Conservation (phyloP, 1,140 invertebrate species). For the Oncopodura yosiiana region DNA sequence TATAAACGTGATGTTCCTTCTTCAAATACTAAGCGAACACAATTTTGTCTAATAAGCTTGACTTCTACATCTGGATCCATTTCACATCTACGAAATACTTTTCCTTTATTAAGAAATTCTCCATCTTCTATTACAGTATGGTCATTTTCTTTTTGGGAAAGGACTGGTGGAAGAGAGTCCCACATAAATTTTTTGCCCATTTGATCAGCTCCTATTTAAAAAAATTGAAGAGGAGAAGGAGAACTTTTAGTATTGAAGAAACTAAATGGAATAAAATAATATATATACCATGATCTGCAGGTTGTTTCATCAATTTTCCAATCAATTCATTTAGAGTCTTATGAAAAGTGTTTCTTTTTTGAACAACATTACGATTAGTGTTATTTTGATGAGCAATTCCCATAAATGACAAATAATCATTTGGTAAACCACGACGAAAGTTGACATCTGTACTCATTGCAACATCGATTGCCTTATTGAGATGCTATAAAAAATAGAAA, state of each 20-base stretch:
- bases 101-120: slow-evolving; percentile 27
- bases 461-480: slow-evolving; percentile 55
- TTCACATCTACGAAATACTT: slow-evolving; percentile 25
- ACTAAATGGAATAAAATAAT: too few relatives aligned
- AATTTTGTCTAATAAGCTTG: slow-evolving; percentile 27
- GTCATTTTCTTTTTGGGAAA: slow-evolving; percentile 41
- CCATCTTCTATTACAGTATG: slow-evolving; percentile 20
- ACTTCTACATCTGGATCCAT: slow-evolving; percentile 28
- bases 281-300: slow-evolving; percentile 56
- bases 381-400: slow-evolving; percentile 55
- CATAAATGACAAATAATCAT: slow-evolving; percentile 61
- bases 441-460: slow-evolving; percentile 60
- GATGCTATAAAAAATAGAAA: slow-evolving; percentile 22
- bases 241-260: too few relatives aligned
- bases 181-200: slow-evolving; percentile 72
- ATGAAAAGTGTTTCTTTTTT: slow-evolving; percentile 47
- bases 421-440: slow-evolving; percentile 68
- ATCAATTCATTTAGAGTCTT: slow-evolving; percentile 53
- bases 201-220: slow-evolving; percentile 71
- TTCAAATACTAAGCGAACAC: slow-evolving; percentile 56
- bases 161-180: slow-evolving; percentile 72
- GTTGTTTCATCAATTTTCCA: slow-evolving; percentile 50
- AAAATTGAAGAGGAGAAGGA: too few relatives aligned
- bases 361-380: slow-evolving; percentile 36
- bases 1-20: slow-evolving; percentile 58